A percentile compares a stretch with the other conserved stretches of the same genome.
Conservation (phyloP, 2,797 vertebrate genomes). For the Chiroxiphia lanceolata region DNA sequence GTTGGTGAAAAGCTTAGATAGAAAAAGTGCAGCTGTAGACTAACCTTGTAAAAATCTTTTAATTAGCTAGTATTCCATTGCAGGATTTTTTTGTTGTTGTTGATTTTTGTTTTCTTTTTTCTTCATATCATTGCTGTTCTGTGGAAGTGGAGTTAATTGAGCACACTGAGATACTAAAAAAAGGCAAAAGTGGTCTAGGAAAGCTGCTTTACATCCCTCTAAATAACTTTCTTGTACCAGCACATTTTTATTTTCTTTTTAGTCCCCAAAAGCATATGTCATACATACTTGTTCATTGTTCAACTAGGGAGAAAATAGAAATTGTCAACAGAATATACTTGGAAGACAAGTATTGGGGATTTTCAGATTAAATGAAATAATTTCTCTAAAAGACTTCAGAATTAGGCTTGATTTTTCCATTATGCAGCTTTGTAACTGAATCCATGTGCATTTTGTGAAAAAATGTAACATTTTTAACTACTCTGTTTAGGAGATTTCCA, state of each 20-base stretch:
- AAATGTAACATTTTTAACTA: background rate
- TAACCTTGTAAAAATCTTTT: background rate
- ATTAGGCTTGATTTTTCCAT: background rate
- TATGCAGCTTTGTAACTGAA: background rate
- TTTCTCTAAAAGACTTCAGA: background rate
- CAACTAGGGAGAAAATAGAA: background rate
- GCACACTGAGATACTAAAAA: background rate
- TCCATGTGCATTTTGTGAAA: background rate
- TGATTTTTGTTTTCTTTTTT: background rate
- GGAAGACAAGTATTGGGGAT: background rate
- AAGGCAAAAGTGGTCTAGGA: background rate
- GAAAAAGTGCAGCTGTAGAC: background rate
- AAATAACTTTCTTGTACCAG: background rate
- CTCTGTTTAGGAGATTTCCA: background rate
- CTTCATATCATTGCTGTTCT: background rate
- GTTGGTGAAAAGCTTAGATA: background rate
- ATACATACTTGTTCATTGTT: background rate
- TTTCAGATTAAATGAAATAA: background rate
- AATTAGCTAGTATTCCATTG: background rate
- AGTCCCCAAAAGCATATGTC: accelerated
- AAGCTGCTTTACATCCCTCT: background rate
- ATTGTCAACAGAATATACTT: background rate
- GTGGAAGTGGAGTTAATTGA: background rate
- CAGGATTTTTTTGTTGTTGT: background rate
- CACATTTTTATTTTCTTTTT: background rate